Evolutionary conservation across 1,140 invertebrate genomes (phyloP).

Genomic region (Dendroctonus valens): DNA sequence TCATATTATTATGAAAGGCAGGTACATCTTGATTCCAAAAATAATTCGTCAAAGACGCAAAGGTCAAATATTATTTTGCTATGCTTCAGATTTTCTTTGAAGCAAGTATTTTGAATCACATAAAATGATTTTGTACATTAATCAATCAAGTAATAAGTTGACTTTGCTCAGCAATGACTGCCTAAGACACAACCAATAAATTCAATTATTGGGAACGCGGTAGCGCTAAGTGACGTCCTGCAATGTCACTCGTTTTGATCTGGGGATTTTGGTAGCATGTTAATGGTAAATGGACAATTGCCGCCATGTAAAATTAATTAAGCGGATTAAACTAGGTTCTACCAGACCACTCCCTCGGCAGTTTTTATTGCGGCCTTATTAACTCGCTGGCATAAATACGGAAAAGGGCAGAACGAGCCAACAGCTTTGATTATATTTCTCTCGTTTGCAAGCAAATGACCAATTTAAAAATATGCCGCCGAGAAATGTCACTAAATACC

Average conservation of each 20-base stretch:
- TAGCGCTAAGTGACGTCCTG: slow-evolving; percentile 17
- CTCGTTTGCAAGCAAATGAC: neutral
- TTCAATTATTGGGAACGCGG: slow-evolving; percentile 20
- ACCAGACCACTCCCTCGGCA: slow-evolving; percentile 10
- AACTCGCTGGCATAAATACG: slow-evolving; percentile 18
- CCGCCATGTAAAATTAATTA: slow-evolving; percentile 26
- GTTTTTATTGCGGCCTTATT: slow-evolving; percentile 27
- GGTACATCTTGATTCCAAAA: too few relatives aligned
- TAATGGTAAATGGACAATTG: slow-evolving; percentile 25
- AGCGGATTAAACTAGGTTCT: slow-evolving; percentile 18
- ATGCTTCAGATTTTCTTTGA: too few relatives aligned
- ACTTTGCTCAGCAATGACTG: neutral
- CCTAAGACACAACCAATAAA: slow-evolving; percentile 26
- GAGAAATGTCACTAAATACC: too few relatives aligned
- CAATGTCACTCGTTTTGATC: slow-evolving; percentile 23
- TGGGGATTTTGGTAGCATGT: slow-evolving; percentile 26
- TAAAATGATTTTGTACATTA: too few relatives aligned
- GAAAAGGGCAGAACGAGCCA: slow-evolving; percentile 5
- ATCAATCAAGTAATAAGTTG: too few relatives aligned
- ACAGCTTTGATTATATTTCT: neutral
- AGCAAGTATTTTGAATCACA: too few relatives aligned
- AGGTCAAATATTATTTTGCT: too few relatives aligned
- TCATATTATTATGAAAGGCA: too few relatives aligned
- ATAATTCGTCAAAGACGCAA: too few relatives aligned
- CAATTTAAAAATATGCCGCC: too few relatives aligned